Evolutionary conservation across 2,797 vertebrate genomes (phyloP).

Genomic region (Trematomus bernacchii): DNA sequence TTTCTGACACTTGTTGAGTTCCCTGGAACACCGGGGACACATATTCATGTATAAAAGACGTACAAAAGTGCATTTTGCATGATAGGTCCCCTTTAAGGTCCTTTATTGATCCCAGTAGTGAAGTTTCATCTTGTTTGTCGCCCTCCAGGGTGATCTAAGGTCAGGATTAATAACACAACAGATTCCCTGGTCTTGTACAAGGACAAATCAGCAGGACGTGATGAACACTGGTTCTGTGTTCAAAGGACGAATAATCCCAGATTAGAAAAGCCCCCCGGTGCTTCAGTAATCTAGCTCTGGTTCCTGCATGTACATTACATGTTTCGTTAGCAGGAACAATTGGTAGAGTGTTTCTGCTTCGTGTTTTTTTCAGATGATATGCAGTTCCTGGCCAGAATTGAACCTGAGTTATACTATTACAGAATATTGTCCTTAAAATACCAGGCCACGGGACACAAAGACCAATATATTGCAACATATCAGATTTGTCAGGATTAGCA

Average conservation of each 20-base stretch:
- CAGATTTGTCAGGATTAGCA: background rate
- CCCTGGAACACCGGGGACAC: too few relatives aligned
- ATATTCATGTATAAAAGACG: too few relatives aligned
- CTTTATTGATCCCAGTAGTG: conserved; percentile 50
- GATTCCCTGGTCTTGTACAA: conserved; percentile 18
- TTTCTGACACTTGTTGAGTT: too few relatives aligned
- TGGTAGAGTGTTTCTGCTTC: background rate
- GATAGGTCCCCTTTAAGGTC: too few relatives aligned
- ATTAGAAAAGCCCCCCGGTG: background rate
- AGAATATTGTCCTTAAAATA: background rate
- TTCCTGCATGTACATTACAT: conserved; percentile 2
- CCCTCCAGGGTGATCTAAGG: conserved; percentile 43
- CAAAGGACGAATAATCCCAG: conserved; percentile 31
- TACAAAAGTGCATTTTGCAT: too few relatives aligned
- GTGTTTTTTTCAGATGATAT: background rate
- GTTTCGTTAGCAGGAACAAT: background rate
- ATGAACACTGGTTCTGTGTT: conserved; percentile 11
- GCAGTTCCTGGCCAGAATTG: background rate
- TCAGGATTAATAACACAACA: conserved; percentile 59
- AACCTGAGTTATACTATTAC: background rate
- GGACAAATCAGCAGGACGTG: conserved; percentile 45
- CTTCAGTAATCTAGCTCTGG: conserved; percentile 9
- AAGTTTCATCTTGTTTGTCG: conserved; percentile 26
- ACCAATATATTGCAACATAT: background rate
- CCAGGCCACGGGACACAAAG: too few relatives aligned